phyloP scores from a whole-genome alignment of 2,113 vertebrate genomes.

The Chlorocebus sabaeus region DNA sequence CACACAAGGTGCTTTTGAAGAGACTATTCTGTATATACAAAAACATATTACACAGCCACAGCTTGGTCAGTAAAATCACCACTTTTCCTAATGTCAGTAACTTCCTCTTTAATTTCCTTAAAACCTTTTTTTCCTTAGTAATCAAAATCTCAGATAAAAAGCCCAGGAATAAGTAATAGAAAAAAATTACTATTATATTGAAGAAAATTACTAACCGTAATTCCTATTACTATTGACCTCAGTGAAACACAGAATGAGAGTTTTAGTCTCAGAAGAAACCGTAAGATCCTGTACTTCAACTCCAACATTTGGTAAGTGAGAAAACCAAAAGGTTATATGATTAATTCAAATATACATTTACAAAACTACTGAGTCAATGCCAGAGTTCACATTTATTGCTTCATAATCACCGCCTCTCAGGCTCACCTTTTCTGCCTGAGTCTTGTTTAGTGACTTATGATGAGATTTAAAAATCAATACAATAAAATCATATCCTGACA shows the following conservation, averaged over 20 bases:
- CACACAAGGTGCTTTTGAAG: neutral
- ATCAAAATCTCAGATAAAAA: neutral
- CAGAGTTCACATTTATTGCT: neutral
- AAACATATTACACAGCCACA: neutral
- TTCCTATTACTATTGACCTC: neutral
- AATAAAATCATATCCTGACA: neutral
- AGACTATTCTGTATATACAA: neutral
- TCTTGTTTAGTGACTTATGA: neutral
- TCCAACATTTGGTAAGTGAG: neutral
- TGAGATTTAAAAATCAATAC: neutral
- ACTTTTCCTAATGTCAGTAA: neutral
- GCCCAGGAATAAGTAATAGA: neutral
- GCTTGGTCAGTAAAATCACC: neutral
- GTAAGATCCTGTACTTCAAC: neutral
- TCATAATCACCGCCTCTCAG: neutral
- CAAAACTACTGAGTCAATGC: neutral
- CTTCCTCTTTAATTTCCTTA: neutral
- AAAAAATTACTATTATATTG: neutral
- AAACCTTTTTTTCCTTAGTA: neutral
- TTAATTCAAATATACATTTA: neutral
- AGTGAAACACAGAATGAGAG: neutral
- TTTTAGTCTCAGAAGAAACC: neutral
- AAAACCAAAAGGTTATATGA: neutral
- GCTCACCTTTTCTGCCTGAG: neutral
- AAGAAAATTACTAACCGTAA: neutral